These are phyloP conservation scores for Coenonympha glycerion DNA, from an alignment of 2,888 invertebrate species.

Conservation along the genomic window DNA sequence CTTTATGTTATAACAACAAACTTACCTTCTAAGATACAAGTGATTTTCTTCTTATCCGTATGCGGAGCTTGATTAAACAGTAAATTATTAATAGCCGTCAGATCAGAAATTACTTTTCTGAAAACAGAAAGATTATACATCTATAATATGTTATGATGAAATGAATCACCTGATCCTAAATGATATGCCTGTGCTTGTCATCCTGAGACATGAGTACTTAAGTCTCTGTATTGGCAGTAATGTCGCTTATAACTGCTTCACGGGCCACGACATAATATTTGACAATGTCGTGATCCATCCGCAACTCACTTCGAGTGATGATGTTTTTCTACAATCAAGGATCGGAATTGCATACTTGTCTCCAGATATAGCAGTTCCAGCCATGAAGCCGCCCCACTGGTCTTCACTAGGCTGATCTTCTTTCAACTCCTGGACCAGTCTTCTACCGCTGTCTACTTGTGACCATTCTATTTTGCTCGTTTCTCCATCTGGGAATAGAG, in stretches of 20 bases:
- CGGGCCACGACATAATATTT: no score
- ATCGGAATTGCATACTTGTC: slow-evolving; percentile 29
- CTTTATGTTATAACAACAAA: not conserved
- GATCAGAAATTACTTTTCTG: slow-evolving; percentile 43
- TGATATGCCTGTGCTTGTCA: no score
- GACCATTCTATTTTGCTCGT: slow-evolving; percentile 62
- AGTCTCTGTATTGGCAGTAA: not conserved
- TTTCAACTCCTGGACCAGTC: slow-evolving; percentile 59
- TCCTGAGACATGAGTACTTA: no score
- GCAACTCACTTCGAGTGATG: no score
- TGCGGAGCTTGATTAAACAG: slow-evolving; percentile 48
- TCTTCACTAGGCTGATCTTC: slow-evolving; percentile 41
- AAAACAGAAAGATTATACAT: slow-evolving; percentile 29
- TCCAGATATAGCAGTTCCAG: slow-evolving; percentile 31
- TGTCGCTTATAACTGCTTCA: no score
- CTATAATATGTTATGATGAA: no score
- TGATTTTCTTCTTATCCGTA: slow-evolving; percentile 32
- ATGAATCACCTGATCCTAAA: no score
- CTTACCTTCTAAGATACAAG: slow-evolving; percentile 42
- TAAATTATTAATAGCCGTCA: slow-evolving; percentile 47
- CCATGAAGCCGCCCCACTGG: slow-evolving; percentile 55
- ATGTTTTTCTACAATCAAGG: not conserved
- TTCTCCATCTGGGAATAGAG: no score
- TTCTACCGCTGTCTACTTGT: slow-evolving; percentile 41
- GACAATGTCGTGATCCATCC: no score